A percentile compares a stretch with the other conserved stretches of the same genome.
Conservation (phyloP, 2,888 invertebrate genomes). For the Choristoneura rosaceana region DNA sequence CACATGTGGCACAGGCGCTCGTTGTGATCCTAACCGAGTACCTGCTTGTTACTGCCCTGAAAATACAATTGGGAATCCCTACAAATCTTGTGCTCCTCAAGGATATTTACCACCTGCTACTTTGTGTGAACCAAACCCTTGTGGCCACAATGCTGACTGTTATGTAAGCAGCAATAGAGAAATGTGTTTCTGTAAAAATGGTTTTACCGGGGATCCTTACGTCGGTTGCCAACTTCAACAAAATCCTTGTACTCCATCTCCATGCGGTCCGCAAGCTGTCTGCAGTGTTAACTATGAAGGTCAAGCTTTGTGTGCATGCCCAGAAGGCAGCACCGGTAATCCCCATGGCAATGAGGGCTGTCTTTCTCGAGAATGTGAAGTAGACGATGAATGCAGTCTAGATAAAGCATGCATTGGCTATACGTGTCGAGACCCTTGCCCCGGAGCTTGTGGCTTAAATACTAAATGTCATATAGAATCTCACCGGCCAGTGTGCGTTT, state of each 20-base stretch:
- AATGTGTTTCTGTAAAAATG: conserved; percentile 92
- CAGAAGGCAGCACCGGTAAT: conserved; percentile 91
- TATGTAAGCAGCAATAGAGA: conserved; percentile 93
- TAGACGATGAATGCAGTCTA: conserved; percentile 91
- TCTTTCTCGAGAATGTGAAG: conserved; percentile 91
- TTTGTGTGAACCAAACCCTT: conserved; percentile 93
- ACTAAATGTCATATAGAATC: conserved; percentile 90
- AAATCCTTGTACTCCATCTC: conserved; percentile 91
- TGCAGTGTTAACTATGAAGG: conserved; percentile 89
- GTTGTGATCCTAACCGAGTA: conserved; percentile 91
- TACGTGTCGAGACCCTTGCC: conserved; percentile 92
- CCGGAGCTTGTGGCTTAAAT: conserved; percentile 91
- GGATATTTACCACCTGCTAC: conserved; percentile 83
- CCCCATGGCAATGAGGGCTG: conserved; percentile 90
- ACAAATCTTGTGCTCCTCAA: conserved; percentile 88
- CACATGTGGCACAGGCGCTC: conserved; percentile 91
- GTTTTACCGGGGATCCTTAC: conserved; percentile 92
- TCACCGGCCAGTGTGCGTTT: conserved; percentile 93
- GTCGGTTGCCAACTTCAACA: conserved; percentile 90
- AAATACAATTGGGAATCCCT: conserved; percentile 93
- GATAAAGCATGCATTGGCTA: conserved; percentile 92
- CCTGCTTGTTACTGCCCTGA: conserved; percentile 95
- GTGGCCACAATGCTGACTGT: conserved; percentile 93
- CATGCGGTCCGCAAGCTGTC: conserved; percentile 92
- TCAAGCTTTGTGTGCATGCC: conserved; percentile 90